Evolutionary conservation across 2,113 vertebrate genomes (phyloP), one percentile per base, ranked within the genome.

Genomic region (Sakesphorus luctuosus): DNA sequence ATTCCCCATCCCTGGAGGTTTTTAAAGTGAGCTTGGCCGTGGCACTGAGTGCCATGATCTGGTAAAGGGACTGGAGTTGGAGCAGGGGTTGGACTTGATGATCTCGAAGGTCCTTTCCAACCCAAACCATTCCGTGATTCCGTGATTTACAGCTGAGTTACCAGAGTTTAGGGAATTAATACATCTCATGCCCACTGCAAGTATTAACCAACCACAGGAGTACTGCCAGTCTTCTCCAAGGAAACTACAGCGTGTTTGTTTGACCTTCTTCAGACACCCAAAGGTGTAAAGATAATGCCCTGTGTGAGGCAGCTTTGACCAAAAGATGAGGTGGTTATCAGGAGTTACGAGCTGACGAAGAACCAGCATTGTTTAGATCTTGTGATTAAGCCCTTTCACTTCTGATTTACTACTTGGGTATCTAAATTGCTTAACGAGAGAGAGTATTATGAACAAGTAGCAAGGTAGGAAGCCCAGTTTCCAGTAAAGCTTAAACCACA

Each of bases 331-430:
- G 74, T 33, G 6, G 24, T 80, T 92, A 52, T 21, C 59, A 7
- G 84, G 61, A 76, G 47, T 81, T 75, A 4, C 0, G 5, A 81
- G 89, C 69, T 71, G 80, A 55, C 0, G 0, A 40, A 49, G 36
- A 74, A 56, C 29, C 47, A 3, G 35, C 61, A 52, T 43, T 84
- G 77, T 72, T 84, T 75, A 72, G 80, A 69, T 81, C 38, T 63
- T 28, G 14, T 28, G 80, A 92, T 84, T 87, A 74, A 94, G 83
- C 63, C 67, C 81, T 94, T 72, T 91, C 89, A 16, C 67, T 89
- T 86, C 52, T 75, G 11, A 33, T 71, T 94, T 67, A 44, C 55
- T 58, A 1, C 50, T 85, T 10, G 33, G 36, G 77, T 83, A 61
- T 52, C 89, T 89, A 26, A 58, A 76, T 74, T 76, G 68, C 67